Percentiles rank a stretch among this genome's conserved stretches.
phyloP scores from a whole-genome alignment of 2,888 invertebrate genomes.

The Lacanobia oleracea region DNA sequence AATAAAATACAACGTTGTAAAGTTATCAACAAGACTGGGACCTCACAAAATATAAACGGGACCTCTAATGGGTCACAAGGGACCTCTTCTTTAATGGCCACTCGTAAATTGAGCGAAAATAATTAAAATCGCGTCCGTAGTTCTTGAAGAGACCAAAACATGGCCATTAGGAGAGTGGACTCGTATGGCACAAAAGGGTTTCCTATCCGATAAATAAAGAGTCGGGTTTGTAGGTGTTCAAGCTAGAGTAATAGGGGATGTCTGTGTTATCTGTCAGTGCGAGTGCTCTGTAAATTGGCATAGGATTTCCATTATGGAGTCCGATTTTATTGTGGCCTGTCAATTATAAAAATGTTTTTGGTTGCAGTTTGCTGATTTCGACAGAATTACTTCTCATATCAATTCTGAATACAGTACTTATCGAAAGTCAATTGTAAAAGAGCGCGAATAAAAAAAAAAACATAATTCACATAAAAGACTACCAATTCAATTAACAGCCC shows the following conservation, averaged over 20 bases:
- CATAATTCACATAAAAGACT: constrained; percentile 21
- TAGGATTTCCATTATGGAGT: constrained; percentile 11
- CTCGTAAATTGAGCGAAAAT: constrained; percentile 90
- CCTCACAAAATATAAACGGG: constrained; percentile 77
- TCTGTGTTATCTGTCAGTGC: constrained; percentile 44
- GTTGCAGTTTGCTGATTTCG: background rate
- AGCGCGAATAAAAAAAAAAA: background rate
- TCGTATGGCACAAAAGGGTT: constrained; percentile 85
- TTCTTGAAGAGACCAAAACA: constrained; percentile 84
- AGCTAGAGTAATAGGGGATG: constrained; percentile 54
- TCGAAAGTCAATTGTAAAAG: background rate
- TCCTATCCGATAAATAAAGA: constrained; percentile 86
- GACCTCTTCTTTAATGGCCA: constrained; percentile 88
- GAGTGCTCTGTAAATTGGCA: constrained; percentile 30
- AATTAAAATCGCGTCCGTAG: constrained; percentile 85
- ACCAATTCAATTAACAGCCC: constrained; percentile 44
- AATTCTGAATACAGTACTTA: too few relatives aligned
- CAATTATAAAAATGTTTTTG: background rate
- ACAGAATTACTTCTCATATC: too few relatives aligned
- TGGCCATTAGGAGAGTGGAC: constrained; percentile 84
- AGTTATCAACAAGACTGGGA: constrained; percentile 88
- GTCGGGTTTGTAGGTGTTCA: constrained; percentile 70
- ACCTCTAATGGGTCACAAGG: constrained; percentile 86
- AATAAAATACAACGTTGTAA: constrained; percentile 86
- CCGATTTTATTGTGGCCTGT: background rate